Conservation (phyloP, 2,888 invertebrate species). For the Notodonta ziczac region DNA sequence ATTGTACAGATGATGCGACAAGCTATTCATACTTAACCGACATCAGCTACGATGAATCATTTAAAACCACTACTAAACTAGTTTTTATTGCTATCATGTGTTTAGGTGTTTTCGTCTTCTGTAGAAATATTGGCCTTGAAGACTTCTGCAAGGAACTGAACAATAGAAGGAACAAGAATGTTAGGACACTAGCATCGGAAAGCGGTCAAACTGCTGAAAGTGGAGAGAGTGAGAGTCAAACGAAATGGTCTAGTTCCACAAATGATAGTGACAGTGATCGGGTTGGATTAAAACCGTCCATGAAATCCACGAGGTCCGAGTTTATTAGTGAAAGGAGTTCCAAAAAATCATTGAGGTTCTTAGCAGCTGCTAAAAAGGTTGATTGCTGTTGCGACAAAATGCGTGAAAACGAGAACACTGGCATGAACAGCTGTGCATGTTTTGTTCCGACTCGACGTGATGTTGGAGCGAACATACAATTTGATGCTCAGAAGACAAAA, state of each 20-base stretch:
- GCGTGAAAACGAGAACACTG: background rate
- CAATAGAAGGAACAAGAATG: background rate
- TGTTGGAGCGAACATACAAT: too few species aligned
- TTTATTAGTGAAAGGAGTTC: background rate
- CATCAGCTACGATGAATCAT: background rate
- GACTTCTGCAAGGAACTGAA: background rate
- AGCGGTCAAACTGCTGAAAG: background rate
- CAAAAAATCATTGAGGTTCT: background rate
- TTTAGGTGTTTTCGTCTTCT: background rate
- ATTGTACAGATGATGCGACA: background rate
- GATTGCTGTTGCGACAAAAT: background rate
- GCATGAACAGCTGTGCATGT: background rate
- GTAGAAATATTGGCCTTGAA: background rate
- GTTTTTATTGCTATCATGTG: background rate
- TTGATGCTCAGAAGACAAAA: too few species aligned
- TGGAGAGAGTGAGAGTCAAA: background rate
- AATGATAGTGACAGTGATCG: background rate
- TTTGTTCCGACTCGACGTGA: too few species aligned
- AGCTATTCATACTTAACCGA: background rate
- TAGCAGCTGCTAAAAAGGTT: background rate
- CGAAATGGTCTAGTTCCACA: background rate
- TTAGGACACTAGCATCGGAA: background rate
- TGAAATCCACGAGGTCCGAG: background rate
- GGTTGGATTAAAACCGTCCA: background rate
- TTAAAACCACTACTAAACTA: background rate